Evolutionary conservation across 2,888 invertebrate genomes (phyloP), one percentile per base, ranked within the genome.

Genomic region (Harpalus rufipes): DNA sequence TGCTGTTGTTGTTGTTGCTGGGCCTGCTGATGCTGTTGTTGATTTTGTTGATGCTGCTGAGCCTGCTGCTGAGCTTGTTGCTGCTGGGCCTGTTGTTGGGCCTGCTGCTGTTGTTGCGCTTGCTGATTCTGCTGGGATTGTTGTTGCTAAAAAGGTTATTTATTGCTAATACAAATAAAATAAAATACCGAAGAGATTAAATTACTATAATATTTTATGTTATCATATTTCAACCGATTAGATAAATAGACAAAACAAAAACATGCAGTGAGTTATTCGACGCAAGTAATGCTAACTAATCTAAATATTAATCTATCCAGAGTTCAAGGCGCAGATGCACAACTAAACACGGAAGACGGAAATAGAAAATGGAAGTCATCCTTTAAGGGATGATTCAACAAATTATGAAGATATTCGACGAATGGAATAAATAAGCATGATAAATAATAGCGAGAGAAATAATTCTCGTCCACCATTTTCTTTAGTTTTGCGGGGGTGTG

Each of bases 1-100:
- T 72, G 72, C 7, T 25, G 25, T 72, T 89, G 90, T 85, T 90
- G 90, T n/a, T n/a, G n/a, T n/a, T n/a, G n/a, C n/a, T n/a, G n/a
- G n/a, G n/a, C n/a, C 88, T 88, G 86, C 25, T 90, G 90, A 81
- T 87, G 89, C 88, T 90, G 90, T 87, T 89, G 87, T 51, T 51
- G 44, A 12, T 51, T 51, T 12, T 51, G 44, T 12, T 51, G 44
- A 51, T 51, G 44, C 10, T 87, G 89, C 88, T 90, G 90, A 86
- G 89, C 90, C 87, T 89, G 90, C 86, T 87, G 87, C 65, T 87
- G 87, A 56, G 88, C 87, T 87, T 89, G 89, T 12, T 51, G 44
- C 65, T 87, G 87, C 65, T 87, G 87, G 63, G 88, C 87, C 87
- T 89, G 89, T 74, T 89, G 89, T 74, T 87, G 88, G 8, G 21